phyloP scores from a whole-genome alignment of 2,113 vertebrate species.

The Sebastes schlegelii region DNA sequence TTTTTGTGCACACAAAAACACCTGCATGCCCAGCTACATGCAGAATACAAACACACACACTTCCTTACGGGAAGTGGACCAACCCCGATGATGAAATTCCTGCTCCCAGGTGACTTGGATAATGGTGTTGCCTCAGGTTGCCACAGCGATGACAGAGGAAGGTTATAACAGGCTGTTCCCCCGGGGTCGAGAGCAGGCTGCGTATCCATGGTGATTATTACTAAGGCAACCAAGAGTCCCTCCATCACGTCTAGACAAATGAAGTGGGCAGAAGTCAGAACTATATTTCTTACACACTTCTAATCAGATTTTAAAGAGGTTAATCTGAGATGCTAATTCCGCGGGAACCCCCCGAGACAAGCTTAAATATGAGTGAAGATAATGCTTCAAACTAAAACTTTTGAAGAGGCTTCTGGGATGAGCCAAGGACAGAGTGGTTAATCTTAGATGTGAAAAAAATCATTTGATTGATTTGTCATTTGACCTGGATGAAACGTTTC shows the following conservation, averaged over 20 bases:
- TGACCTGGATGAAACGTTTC: slow-evolving; percentile 6
- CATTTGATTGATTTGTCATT: neutral
- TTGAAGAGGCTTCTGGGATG: too few species aligned
- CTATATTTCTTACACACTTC: slow-evolving; percentile 44
- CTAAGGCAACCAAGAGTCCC: slow-evolving; percentile 50
- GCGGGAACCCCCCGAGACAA: slow-evolving; percentile 18
- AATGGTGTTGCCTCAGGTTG: slow-evolving; percentile 64
- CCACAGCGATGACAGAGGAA: slow-evolving; percentile 36
- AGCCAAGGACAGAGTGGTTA: neutral
- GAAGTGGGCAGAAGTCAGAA: slow-evolving; percentile 48
- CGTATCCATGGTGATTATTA: slow-evolving; percentile 57
- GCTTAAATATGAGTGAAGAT: slow-evolving; percentile 59
- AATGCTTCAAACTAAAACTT: slow-evolving; percentile 29
- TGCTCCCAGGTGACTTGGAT: slow-evolving; percentile 48
- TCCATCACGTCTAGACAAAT: slow-evolving; percentile 59
- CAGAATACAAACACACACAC: neutral
- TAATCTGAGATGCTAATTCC: slow-evolving; percentile 60
- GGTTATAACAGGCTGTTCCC: slow-evolving; percentile 43
- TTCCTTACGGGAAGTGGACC: slow-evolving; percentile 22
- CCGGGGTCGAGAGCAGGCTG: slow-evolving; percentile 26
- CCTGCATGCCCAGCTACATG: neutral
- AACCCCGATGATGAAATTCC: slow-evolving; percentile 65
- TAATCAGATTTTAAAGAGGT: slow-evolving; percentile 66
- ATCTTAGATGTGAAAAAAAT: neutral
- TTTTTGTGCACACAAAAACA: neutral